These are phyloP conservation scores for Eurystomus gularis DNA, from an alignment of 2,113 vertebrate genomes.

Conservation along the genomic window DNA sequence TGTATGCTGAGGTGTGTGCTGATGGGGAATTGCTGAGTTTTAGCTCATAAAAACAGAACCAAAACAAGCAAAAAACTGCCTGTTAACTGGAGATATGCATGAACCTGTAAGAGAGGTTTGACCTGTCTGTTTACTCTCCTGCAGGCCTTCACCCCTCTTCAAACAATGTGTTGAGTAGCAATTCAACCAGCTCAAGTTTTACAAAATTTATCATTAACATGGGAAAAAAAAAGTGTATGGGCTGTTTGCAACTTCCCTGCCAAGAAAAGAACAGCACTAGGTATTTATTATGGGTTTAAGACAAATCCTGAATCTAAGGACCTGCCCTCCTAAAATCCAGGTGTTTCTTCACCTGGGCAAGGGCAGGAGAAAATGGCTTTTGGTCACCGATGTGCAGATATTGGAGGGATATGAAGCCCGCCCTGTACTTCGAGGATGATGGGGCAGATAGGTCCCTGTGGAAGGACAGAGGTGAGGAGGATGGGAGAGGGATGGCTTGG, in stretches of 20 bases:
- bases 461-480: not conserved
- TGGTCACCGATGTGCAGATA: not conserved
- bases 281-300: not conserved
- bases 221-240: accelerated
- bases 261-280: not conserved
- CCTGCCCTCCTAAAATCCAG: not conserved
- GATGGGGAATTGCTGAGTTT: not conserved
- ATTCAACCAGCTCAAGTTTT: not conserved
- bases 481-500: not conserved
- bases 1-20: not conserved
- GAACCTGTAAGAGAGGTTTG: not conserved
- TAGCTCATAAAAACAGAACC: not conserved
- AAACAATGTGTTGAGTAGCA: not conserved
- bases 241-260: not conserved
- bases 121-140: not conserved
- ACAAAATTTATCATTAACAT: not conserved
- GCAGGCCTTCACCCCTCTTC: not conserved
- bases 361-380: not conserved
- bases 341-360: not conserved
- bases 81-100: not conserved
- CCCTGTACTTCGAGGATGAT: not conserved
- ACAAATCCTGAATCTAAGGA: not conserved
- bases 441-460: not conserved
- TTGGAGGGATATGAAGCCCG: not conserved
- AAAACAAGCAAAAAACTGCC: not conserved